Evolutionary conservation across 2,113 vertebrate species (phyloP).

Genomic region (Eubucco bourcierii): DNA sequence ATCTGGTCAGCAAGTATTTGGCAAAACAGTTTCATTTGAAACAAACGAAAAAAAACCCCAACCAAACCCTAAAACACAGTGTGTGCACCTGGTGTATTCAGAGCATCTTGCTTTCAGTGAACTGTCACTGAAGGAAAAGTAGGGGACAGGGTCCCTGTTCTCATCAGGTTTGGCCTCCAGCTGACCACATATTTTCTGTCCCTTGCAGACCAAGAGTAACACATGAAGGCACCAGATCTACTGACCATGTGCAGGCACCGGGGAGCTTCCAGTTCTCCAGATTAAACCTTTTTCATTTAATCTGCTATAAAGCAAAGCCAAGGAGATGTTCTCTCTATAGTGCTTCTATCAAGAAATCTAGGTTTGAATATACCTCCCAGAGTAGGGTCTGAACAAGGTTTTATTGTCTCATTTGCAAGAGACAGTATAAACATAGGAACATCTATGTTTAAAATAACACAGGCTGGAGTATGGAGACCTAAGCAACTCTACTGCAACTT

Average conservation of each 20-base stretch:
- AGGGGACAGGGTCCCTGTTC: neutral
- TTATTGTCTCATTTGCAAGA: neutral
- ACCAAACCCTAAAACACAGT: neutral
- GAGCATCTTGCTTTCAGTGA: neutral
- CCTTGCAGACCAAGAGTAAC: neutral
- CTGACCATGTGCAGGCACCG: neutral
- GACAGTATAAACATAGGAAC: neutral
- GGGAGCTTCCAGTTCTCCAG: neutral
- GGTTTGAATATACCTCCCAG: neutral
- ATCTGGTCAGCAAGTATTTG: neutral
- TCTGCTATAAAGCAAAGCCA: neutral
- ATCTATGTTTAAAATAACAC: conserved; percentile 16
- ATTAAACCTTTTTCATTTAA: neutral
- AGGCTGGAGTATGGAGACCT: conserved; percentile 30
- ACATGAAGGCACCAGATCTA: neutral
- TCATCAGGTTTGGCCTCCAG: neutral
- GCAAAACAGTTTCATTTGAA: neutral
- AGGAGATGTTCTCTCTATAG: neutral
- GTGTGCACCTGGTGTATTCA: neutral
- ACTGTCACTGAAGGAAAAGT: neutral
- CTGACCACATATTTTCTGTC: neutral
- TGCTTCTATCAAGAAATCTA: neutral
- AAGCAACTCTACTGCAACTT: neutral
- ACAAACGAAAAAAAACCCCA: neutral
- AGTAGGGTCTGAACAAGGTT: neutral